phyloP scores from a whole-genome alignment of 2,888 invertebrate genomes.

The Brenthis hecate region DNA sequence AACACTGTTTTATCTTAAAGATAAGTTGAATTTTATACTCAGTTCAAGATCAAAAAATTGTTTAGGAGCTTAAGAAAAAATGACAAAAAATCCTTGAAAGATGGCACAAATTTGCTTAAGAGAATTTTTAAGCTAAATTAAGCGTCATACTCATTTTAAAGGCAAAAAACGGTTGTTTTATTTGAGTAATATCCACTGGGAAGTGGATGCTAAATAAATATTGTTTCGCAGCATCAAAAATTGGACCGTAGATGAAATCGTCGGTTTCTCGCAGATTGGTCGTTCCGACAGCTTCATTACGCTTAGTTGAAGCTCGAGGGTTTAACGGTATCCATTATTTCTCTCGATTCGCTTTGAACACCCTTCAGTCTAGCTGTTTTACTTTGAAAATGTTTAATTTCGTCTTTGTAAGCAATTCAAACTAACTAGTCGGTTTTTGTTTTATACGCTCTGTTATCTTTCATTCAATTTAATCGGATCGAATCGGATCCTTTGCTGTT shows the following conservation, averaged over 20 bases:
- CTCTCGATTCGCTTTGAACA: slow-evolving; percentile 36
- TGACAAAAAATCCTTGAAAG: background rate
- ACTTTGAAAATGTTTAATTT: slow-evolving; percentile 34
- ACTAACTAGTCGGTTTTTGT: slow-evolving; percentile 16
- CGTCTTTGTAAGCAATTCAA: slow-evolving; percentile 11
- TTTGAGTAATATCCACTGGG: slow-evolving; percentile 11
- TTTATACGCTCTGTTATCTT: slow-evolving; percentile 28
- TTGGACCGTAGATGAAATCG: slow-evolving; percentile 48
- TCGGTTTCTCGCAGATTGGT: slow-evolving; percentile 49
- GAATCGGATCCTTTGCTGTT: background rate
- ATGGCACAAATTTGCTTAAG: slow-evolving; percentile 14
- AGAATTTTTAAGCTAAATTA: slow-evolving; percentile 22
- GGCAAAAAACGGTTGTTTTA: slow-evolving; percentile 19
- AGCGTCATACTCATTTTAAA: slow-evolving; percentile 20
- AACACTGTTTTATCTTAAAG: background rate
- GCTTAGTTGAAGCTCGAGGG: slow-evolving; percentile 50
- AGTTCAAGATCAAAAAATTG: no score
- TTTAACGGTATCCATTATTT: slow-evolving; percentile 53
- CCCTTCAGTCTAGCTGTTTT: slow-evolving; percentile 27
- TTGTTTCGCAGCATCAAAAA: slow-evolving; percentile 42
- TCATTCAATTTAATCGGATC: slow-evolving; percentile 27
- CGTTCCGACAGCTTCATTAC: slow-evolving; percentile 62
- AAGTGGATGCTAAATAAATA: slow-evolving; percentile 31
- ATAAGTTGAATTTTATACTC: no score
- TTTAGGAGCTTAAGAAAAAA: background rate